Evolutionary conservation across 2,113 vertebrate species (phyloP).

Genomic region (Burhinus oedicnemus): DNA sequence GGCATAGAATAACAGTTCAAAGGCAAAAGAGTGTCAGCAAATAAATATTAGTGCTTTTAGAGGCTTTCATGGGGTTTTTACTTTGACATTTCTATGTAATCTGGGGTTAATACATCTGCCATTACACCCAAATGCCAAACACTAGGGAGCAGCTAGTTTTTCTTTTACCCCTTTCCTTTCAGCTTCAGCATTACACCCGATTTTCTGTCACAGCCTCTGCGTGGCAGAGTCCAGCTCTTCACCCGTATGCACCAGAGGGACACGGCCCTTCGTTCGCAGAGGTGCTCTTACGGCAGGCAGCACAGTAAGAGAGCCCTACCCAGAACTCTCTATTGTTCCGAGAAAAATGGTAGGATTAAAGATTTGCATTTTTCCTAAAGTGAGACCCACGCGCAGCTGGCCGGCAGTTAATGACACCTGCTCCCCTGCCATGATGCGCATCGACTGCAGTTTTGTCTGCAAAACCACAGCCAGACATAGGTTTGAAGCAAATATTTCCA

Average conservation of each 20-base stretch:
- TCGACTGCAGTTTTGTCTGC: background rate
- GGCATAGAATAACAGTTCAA: background rate
- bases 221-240: constrained; percentile 12
- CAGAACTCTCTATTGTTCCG: background rate
- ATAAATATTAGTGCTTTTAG: background rate
- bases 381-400: background rate
- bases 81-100: background rate
- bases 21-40: background rate
- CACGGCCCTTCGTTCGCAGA: background rate
- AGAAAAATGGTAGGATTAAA: background rate
- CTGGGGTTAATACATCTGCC: background rate
- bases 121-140: background rate
- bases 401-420: background rate
- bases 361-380: constrained; percentile 9
- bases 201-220: constrained; percentile 14
- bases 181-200: background rate
- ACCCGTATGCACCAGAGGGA: background rate
- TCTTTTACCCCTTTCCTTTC: background rate
- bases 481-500: background rate
- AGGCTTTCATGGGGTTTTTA: background rate
- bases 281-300: background rate
- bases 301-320: background rate
- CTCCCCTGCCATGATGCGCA: accelerated
- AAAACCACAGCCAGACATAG: background rate
- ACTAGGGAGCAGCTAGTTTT: background rate